Percentiles rank a stretch among this genome's conserved stretches.
Evolutionary conservation across 2,888 invertebrate species (phyloP).

Genomic region (Steinernema hermaphroditum): DNA sequence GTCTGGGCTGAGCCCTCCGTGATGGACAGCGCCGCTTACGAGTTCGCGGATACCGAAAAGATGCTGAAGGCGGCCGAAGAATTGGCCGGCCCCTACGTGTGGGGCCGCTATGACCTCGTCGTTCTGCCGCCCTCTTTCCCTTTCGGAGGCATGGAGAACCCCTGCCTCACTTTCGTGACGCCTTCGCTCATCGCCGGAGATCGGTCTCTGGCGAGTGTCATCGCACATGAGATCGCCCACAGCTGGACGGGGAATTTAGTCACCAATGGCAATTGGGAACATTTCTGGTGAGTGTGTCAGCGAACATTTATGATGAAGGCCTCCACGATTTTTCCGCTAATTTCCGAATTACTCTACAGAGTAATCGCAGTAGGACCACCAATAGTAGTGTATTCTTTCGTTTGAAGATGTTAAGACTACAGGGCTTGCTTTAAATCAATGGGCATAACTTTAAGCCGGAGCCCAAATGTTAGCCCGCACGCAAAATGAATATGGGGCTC

Average conservation of each 20-base stretch:
- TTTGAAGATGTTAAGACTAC: too few relatives aligned
- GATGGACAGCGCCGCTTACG: conserved; percentile 81
- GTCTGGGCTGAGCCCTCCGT: conserved; percentile 88
- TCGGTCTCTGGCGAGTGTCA: conserved; percentile 78
- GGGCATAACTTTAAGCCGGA: too few relatives aligned
- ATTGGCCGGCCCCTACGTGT: conserved; percentile 60
- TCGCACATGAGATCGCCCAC: conserved; percentile 93
- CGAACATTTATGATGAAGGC: too few relatives aligned
- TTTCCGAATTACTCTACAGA: too few relatives aligned
- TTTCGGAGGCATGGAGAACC: conserved; percentile 96
- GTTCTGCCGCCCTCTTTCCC: conserved; percentile 91
- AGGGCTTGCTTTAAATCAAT: too few relatives aligned
- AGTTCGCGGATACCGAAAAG: conserved; percentile 81
- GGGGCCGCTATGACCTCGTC: conserved; percentile 76
- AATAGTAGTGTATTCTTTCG: too few relatives aligned
- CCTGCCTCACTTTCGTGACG: conserved; percentile 90
- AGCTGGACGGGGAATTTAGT: conserved; percentile 94
- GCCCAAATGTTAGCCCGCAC: too few relatives aligned
- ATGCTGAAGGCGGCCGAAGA: conserved; percentile 81
- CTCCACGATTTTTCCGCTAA: too few relatives aligned
- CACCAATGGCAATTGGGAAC: conserved; percentile 87
- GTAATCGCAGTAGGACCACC: too few relatives aligned
- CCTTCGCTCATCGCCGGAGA: conserved; percentile 90
- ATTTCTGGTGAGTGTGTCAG: conserved; percentile 78
- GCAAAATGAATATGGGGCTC: too few relatives aligned